Evolutionary conservation across 2,113 vertebrate species (phyloP).

Genomic region (Pardalotus punctatus): DNA sequence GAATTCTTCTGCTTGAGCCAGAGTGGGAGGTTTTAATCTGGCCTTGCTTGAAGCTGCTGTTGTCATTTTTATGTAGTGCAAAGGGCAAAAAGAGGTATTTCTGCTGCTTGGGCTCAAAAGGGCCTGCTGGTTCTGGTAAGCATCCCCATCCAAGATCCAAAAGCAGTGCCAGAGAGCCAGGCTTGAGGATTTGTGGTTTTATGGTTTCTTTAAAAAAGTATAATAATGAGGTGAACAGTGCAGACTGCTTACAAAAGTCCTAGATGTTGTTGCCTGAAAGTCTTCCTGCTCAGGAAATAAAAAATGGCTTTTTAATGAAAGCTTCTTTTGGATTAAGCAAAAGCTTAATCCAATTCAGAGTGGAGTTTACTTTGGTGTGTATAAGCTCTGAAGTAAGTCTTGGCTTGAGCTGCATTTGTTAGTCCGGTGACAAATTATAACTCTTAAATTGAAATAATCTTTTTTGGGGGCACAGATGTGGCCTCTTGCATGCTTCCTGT

Average conservation of each 20-base stretch:
- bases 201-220: background rate
- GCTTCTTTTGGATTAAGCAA: constrained; percentile 9
- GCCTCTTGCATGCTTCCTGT: background rate
- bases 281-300: background rate
- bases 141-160: background rate
- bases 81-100: background rate
- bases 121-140: background rate
- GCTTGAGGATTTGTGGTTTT: background rate
- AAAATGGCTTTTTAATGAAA: background rate
- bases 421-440: background rate
- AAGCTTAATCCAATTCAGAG: background rate
- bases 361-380: background rate
- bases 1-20: background rate
- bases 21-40: background rate
- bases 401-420: background rate
- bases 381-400: background rate
- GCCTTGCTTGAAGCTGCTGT: background rate
- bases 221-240: background rate
- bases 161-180: background rate
- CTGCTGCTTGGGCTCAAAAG: background rate
- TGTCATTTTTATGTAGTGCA: background rate
- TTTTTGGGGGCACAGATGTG: background rate
- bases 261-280: background rate
- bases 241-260: background rate
- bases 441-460: background rate